Percentiles rank a stretch among this genome's conserved stretches.
These are phyloP conservation scores for Zosterops borbonicus DNA, from an alignment of 2,113 vertebrate genomes.

Conservation along the genomic window DNA sequence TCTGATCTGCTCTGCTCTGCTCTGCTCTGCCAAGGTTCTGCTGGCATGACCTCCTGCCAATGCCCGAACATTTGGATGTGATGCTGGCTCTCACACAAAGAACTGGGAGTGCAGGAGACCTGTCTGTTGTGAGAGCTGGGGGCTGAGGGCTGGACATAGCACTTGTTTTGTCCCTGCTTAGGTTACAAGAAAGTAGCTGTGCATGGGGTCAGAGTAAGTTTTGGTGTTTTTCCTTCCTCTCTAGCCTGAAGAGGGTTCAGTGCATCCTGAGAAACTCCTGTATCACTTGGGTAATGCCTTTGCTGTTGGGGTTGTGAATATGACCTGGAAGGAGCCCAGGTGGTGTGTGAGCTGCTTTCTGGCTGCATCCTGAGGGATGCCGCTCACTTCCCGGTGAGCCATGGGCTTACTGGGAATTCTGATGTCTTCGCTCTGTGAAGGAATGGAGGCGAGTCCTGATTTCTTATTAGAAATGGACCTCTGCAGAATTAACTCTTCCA, in stretches of 20 bases:
- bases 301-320: neutral
- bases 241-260: neutral
- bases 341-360: neutral
- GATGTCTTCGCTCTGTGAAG: neutral
- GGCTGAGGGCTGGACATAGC: neutral
- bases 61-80: neutral
- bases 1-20: neutral
- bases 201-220: neutral
- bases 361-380: neutral
- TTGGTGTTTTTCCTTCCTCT: neutral
- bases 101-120: neutral
- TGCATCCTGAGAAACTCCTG: neutral
- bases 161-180: neutral
- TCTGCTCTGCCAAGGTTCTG: neutral
- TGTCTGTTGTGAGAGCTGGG: neutral
- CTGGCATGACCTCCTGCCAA: accelerated
- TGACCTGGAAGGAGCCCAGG: neutral
- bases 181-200: neutral
- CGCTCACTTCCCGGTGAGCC: neutral
- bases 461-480: neutral
- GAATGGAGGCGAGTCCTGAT: neutral
- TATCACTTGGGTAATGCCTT: neutral
- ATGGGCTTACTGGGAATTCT: accelerated
- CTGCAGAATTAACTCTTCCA: neutral
- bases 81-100: neutral